Evolutionary conservation across 2,797 vertebrate species (phyloP), one percentile per base, ranked within the genome.

Genomic region (Neomorphus geoffroyi): DNA sequence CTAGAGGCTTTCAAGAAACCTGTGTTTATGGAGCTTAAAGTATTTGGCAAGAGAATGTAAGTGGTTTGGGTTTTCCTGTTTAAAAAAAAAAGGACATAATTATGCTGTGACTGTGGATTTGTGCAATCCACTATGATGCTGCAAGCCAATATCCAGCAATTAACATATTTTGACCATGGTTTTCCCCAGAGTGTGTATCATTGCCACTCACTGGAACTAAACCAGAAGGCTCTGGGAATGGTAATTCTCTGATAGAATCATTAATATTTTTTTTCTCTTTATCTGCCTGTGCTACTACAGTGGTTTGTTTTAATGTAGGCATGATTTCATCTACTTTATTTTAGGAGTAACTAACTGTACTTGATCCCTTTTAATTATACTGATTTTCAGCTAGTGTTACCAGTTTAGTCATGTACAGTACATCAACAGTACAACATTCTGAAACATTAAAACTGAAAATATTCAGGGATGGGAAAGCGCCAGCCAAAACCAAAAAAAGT

Each of bases 181-280:
- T 69, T 78, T 58, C 21, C 33, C 16, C 53, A 94, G 94, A 89
- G 66, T 35, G 7, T 19, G 17, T 80, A 14, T 70, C 84, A 15
- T 51, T 96, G 70, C 51, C 62, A 15, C 22, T 70, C 27, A 58
- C 66, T 92, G 82, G 51, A 88, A 69, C 48, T 86, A 95, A 89
- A 67, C 66, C n/a, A 78, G 94, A 95, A 81, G 62, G 50, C 51
- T 85, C 67, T 87, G 73, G 66, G 45, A 95, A 73, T 37, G 92
- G 3, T 91, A 94, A 61, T 86, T 92, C 39, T 89, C 45, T 93
- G 35, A 71, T 70, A 50, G 95, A 96, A 60, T 70, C 80, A 67
- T 43, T 35, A 80, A 10, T 39, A 58, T 46, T 57, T 32, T 62
- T 24, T 56, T 35, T 65, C 28, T 93, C 21, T 66, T 94, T 66